Evolutionary conservation across 2,797 vertebrate genomes (phyloP).

Genomic region (Otolemur crassicaudatus): DNA sequence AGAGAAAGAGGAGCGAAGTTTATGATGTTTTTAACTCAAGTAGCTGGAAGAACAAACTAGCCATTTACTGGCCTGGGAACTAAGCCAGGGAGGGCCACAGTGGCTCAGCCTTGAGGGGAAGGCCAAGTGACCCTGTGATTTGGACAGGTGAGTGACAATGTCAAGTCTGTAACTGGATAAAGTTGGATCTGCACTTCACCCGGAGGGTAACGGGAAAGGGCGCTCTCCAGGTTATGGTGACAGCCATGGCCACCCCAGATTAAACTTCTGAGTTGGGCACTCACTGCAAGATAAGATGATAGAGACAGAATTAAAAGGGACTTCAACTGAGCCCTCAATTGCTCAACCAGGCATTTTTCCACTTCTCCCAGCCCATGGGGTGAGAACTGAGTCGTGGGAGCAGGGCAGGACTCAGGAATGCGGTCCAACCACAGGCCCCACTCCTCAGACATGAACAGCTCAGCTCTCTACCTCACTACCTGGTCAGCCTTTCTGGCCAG

Average conservation of each 20-base stretch:
- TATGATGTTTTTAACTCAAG: not conserved
- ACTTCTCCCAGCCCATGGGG: constrained; percentile 30
- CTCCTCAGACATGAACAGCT: not conserved
- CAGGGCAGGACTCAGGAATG: constrained; percentile 20
- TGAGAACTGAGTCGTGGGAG: not conserved
- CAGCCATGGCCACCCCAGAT: not conserved
- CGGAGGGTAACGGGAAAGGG: not conserved
- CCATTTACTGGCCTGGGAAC: not conserved
- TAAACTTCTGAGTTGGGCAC: not conserved
- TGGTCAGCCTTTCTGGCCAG: not conserved
- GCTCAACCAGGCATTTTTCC: constrained; percentile 61
- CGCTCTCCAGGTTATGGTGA: not conserved
- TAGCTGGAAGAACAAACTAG: not conserved
- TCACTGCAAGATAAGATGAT: constrained; percentile 12
- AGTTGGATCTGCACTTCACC: not conserved
- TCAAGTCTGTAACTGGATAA: no score
- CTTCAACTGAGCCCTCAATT: constrained; percentile 4
- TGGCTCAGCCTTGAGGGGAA: not conserved
- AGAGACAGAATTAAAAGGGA: constrained; percentile 57
- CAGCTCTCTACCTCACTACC: not conserved
- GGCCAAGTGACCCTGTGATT: not conserved
- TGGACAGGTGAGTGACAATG: not conserved
- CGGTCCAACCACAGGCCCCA: not conserved
- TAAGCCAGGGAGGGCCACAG: not conserved
- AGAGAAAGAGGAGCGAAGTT: not conserved